These are phyloP conservation scores for Phyto melanocephala DNA, from an alignment of 2,888 invertebrate genomes.

Conservation along the genomic window DNA sequence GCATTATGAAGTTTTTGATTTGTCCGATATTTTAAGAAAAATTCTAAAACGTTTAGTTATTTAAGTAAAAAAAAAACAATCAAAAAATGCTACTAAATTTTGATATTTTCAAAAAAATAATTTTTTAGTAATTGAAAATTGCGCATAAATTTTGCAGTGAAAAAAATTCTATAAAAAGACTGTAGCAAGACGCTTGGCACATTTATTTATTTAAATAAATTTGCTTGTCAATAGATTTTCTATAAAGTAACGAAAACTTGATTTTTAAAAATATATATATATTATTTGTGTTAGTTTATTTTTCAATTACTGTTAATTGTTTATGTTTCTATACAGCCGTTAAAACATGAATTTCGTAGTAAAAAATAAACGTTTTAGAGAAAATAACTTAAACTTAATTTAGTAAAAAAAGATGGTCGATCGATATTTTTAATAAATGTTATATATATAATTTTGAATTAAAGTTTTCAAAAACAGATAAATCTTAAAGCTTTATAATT, in stretches of 20 bases:
- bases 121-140: too few species aligned
- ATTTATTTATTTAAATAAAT: too few species aligned
- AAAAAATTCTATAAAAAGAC: constrained; percentile 25
- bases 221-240: too few species aligned
- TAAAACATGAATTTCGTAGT: constrained; percentile 12
- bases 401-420: constrained; percentile 29
- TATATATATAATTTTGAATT: constrained; percentile 8
- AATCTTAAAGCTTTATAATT: not conserved
- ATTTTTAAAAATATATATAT: not conserved
- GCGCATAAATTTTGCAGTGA: too few species aligned
- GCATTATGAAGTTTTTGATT: too few species aligned
- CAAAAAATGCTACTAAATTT: too few species aligned
- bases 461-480: constrained; percentile 14
- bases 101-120: too few species aligned
- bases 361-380: not conserved
- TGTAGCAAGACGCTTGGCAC: too few species aligned
- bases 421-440: constrained; percentile 23
- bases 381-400: constrained; percentile 45
- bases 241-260: too few species aligned
- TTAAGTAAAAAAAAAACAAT: too few species aligned
- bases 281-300: not conserved
- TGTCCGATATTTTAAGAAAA: too few species aligned
- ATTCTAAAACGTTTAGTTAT: too few species aligned
- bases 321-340: constrained; percentile 51
- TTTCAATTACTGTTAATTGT: constrained; percentile 54